Percentiles rank a stretch among this genome's conserved stretches.
phyloP scores from a whole-genome alignment of 2,888 invertebrate genomes.

The Eurytoma californica region DNA sequence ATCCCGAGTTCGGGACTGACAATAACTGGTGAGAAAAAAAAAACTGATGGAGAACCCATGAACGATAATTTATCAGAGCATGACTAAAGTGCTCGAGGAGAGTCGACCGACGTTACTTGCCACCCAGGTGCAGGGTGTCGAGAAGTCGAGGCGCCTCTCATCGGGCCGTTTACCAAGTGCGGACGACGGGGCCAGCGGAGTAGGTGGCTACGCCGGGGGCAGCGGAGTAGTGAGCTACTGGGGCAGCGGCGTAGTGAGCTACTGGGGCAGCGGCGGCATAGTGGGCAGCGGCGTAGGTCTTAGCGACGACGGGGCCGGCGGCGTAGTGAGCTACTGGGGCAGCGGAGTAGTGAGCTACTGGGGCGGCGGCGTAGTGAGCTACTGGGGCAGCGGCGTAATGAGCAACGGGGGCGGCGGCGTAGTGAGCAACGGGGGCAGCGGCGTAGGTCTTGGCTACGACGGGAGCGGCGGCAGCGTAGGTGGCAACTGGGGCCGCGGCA shows the following conservation, averaged over 20 bases:
- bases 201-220: neutral
- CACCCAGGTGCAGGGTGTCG: neutral
- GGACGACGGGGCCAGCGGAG: neutral
- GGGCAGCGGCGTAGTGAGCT: constrained; percentile 1
- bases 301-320: constrained; percentile 50
- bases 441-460: constrained; percentile 58
- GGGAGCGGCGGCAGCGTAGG: too few species aligned
- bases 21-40: neutral
- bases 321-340: constrained; percentile 53
- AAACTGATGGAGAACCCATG: neutral
- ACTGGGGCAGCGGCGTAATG: constrained; percentile 58
- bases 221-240: constrained; percentile 16
- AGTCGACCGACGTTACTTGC: neutral
- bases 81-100: neutral
- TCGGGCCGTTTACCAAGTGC: constrained; percentile 18
- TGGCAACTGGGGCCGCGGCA: too few species aligned
- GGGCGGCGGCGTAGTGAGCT: constrained; percentile 26
- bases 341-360: constrained; percentile 47
- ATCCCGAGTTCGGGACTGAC: neutral
- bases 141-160: neutral
- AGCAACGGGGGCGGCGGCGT: constrained; percentile 47
- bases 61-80: constrained; percentile 1
- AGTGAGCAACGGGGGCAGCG: constrained; percentile 7
- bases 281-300: neutral
- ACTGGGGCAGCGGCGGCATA: neutral